Conservation (phyloP, 2,888 invertebrate species). For the Lithophane ornitopus region DNA sequence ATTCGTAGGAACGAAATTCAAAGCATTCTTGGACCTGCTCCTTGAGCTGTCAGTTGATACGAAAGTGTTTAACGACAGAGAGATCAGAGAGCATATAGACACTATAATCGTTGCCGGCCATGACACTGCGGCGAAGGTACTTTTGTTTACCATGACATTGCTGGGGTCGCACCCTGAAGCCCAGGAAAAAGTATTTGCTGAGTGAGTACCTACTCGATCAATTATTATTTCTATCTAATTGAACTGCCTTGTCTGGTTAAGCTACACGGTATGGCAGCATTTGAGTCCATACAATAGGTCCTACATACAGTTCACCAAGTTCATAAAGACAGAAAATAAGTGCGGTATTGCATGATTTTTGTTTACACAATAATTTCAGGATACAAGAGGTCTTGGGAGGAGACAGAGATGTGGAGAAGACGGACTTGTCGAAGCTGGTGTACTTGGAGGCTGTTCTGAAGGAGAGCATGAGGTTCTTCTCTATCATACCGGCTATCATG, state of each 20-base stretch:
- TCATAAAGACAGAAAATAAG: too few species aligned
- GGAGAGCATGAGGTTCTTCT: slow-evolving; percentile 80
- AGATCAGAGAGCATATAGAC: slow-evolving; percentile 90
- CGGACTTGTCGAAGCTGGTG: slow-evolving; percentile 76
- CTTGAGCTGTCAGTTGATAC: slow-evolving; percentile 86
- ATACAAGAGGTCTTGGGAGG: slow-evolving; percentile 76
- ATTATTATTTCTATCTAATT: too few species aligned
- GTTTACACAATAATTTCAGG: slow-evolving; percentile 61
- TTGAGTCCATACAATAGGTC: neutral
- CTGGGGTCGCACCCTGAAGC: slow-evolving; percentile 83
- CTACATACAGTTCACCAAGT: too few species aligned
- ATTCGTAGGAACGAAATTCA: slow-evolving; percentile 82
- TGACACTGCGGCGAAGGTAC: slow-evolving; percentile 86
- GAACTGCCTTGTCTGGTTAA: too few species aligned
- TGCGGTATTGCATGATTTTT: neutral
- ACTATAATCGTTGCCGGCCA: slow-evolving; percentile 91
- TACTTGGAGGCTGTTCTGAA: slow-evolving; percentile 83
- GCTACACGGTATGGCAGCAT: too few species aligned
- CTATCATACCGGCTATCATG: slow-evolving; percentile 79
- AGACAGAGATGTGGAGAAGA: slow-evolving; percentile 78
- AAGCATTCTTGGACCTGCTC: slow-evolving; percentile 89
- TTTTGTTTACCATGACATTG: slow-evolving; percentile 83
- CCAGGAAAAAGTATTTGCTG: slow-evolving; percentile 79
- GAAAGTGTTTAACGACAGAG: slow-evolving; percentile 85
- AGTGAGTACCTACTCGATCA: slow-evolving; percentile 70